A percentile compares a stretch with the other conserved stretches of the same genome.
Evolutionary conservation across 2,113 vertebrate genomes (phyloP).

Genomic region (Phyllostomus hastatus): DNA sequence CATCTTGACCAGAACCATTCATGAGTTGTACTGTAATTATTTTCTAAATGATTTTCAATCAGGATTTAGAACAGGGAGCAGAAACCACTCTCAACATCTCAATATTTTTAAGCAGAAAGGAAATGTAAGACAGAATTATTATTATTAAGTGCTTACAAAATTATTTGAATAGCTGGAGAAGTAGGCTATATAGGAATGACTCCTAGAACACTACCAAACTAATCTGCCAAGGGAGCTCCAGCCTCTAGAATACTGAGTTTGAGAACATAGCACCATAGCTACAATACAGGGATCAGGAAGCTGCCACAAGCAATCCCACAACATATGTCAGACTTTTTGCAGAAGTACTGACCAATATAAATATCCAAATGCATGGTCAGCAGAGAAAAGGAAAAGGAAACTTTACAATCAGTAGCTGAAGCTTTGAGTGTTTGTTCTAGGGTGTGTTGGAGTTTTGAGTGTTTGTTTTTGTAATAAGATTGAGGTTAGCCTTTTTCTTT

Average conservation of each 20-base stretch:
- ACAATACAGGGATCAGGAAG: neutral
- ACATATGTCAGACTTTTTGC: neutral
- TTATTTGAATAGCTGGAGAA: neutral
- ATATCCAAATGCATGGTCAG: neutral
- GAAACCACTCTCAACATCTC: neutral
- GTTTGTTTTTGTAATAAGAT: constrained; percentile 39
- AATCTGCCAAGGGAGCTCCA: neutral
- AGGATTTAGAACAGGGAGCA: constrained; percentile 32
- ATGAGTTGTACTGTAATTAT: constrained; percentile 6
- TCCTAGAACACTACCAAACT: neutral
- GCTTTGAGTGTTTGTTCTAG: neutral
- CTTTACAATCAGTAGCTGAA: neutral
- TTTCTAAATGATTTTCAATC: neutral
- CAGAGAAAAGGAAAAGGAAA: neutral
- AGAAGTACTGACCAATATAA: neutral
- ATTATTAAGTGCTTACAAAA: neutral
- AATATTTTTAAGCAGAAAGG: constrained; percentile 31
- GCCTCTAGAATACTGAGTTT: neutral
- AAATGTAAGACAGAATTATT: neutral
- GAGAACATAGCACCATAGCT: neutral
- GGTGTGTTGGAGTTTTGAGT: neutral
- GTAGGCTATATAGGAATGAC: neutral
- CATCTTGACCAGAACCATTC: neutral
- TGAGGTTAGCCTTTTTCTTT: neutral
- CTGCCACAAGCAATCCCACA: neutral